Conservation (phyloP, 2,797 vertebrate genomes). For the Sternarchorhynchus goeldii region DNA sequence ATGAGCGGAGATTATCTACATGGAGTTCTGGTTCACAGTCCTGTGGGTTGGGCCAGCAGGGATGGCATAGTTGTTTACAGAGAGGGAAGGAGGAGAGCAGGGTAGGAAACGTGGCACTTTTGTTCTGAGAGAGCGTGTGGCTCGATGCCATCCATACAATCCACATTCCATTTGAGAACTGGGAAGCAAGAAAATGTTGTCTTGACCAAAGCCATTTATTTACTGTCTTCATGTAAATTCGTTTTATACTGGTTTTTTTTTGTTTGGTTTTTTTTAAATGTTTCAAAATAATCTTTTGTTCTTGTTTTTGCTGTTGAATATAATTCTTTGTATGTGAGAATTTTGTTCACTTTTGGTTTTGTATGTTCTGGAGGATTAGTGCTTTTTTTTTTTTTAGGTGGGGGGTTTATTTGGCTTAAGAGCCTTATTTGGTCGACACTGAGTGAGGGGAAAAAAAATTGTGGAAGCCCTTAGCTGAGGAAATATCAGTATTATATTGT, state of each 20-base stretch:
- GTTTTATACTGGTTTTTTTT: slow-evolving; percentile 39
- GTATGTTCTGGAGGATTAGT: neutral
- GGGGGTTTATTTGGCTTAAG: slow-evolving; percentile 38
- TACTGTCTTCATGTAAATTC: slow-evolving; percentile 18
- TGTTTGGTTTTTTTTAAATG: slow-evolving; percentile 4
- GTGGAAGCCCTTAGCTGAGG: slow-evolving; percentile 37
- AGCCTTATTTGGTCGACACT: slow-evolving; percentile 56
- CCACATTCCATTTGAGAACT: slow-evolving; percentile 41
- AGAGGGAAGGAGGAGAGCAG: neutral
- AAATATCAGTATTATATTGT: slow-evolving; percentile 42
- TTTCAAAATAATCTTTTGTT: slow-evolving; percentile 16
- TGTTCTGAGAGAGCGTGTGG: neutral
- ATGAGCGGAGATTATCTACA: neutral
- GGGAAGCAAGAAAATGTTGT: slow-evolving; percentile 5
- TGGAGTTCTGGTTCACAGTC: neutral
- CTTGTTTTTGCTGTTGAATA: neutral
- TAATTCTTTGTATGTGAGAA: slow-evolving; percentile 45
- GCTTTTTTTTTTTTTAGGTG: too few species aligned
- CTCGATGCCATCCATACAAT: neutral
- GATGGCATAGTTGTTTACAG: neutral
- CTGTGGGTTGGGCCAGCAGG: neutral
- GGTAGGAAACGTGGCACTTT: neutral
- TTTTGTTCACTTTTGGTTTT: slow-evolving; percentile 60
- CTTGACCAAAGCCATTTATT: slow-evolving; percentile 56
- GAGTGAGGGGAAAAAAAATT: slow-evolving; percentile 59